Evolutionary conservation across 2,888 invertebrate genomes (phyloP), one percentile per base, ranked within the genome.

Genomic region (Cephus runcator): DNA sequence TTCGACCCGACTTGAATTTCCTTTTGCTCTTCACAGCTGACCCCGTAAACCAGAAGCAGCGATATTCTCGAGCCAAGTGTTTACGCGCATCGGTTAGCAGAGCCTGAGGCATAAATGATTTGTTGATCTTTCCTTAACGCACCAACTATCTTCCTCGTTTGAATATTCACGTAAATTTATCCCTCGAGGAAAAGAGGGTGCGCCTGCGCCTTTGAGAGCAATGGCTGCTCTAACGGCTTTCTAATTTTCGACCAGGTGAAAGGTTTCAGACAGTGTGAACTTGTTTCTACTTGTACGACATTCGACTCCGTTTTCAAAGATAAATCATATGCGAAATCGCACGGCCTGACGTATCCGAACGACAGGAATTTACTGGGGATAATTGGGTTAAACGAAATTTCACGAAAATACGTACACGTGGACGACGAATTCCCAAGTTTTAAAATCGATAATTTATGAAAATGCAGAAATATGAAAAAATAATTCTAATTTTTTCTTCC

Each of bases 31-130:
- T 82, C 82, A 80, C 78, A 78, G 76, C 81, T 69, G 85, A 85
- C 86, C 85, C 85, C 82, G 80, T 79, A 86, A 86, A 83, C 79
- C 80, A 23, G 73, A 68, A 80, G 73, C 75, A 73, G 78, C 69
- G 40, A 77, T 76, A 76, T 79, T 79, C 56, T 56, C 56, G 23
- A 56, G 56, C 56, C 56, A 56, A 56, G 23, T 56, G 56, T 56
- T 56, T 56, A 56, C 23, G 56, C 56, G 23, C 23, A 15, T 56
- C 23, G 56, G 23, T 23, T 23, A 56, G 9, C 56, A 9, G 15
- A 23, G 56, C 56, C 56, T 23, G 56, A 56, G 23, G 23, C 56
- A 56, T 23, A 56, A 56, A 56, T 56, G 23, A 56, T 56, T 56
- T 9, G 0, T 9, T 9, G 56, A 6, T 56, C 56, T 6, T 56